Evolutionary conservation across 2,888 invertebrate genomes (phyloP).

Genomic region (Mythimna loreyi): DNA sequence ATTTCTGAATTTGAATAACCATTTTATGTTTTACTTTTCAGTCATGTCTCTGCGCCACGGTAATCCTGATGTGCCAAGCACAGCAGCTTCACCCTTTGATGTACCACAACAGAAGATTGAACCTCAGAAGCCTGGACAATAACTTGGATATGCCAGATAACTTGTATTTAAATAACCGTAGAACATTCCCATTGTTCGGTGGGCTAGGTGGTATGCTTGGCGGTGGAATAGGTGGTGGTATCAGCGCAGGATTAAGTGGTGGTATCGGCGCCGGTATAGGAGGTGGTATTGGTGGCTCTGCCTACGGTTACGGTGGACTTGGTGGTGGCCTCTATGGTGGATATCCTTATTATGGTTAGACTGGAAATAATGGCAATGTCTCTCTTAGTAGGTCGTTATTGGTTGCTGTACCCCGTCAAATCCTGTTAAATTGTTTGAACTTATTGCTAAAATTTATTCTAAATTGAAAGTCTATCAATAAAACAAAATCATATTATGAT

Average conservation of each 20-base stretch:
- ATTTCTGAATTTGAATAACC: background rate
- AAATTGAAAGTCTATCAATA: background rate
- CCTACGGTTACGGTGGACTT: conserved; percentile 21
- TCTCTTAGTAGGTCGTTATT: background rate
- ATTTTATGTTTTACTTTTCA: conserved; percentile 2
- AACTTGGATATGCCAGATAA: background rate
- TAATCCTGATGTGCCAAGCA: conserved; percentile 29
- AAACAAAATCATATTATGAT: background rate
- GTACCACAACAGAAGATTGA: background rate
- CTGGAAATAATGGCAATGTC: no score
- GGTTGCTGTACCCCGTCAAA: no score
- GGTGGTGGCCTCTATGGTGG: background rate
- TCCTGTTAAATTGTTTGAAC: no score
- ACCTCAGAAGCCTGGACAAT: background rate
- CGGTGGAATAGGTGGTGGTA: conserved; percentile 12
- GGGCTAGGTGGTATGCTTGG: conserved; percentile 15
- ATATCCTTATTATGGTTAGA: conserved; percentile 26
- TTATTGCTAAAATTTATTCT: background rate
- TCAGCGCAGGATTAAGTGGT: conserved; percentile 10
- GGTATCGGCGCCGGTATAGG: background rate
- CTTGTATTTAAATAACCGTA: background rate
- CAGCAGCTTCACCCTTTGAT: background rate
- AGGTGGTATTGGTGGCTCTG: no score
- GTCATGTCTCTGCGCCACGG: conserved; percentile 15
- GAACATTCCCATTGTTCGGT: background rate